A percentile compares a stretch with the other conserved stretches of the same genome.
These are phyloP conservation scores for Norana najaformis DNA, from an alignment of 2,888 invertebrate species.

Conservation along the genomic window DNA sequence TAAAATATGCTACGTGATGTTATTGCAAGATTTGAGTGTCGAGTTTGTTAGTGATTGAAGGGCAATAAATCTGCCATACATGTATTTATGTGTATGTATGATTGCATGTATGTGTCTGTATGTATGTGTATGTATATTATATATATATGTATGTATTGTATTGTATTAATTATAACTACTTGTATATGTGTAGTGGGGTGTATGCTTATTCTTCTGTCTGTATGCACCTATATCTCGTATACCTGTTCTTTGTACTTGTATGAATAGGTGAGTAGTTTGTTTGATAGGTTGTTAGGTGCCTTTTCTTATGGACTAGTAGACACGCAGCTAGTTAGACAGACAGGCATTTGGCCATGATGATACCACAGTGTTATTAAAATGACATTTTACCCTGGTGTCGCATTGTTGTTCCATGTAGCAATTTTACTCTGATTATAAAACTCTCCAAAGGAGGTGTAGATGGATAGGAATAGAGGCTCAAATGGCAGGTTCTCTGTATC, in stretches of 20 bases:
- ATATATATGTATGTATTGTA: not conserved
- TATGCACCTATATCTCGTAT: not conserved
- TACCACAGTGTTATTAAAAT: conserved; percentile 3
- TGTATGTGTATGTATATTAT: not conserved
- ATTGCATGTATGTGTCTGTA: not conserved
- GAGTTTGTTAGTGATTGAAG: not conserved
- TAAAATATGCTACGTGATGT: not conserved
- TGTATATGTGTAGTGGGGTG: not conserved
- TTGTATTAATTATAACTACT: not conserved
- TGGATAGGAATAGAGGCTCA: conserved; percentile 7
- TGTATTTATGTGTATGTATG: not conserved
- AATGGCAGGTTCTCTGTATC: conserved; percentile 3
- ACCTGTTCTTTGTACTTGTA: not conserved
- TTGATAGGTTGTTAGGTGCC: not conserved
- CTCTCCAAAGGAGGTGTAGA: not conserved
- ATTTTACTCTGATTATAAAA: conserved; percentile 13
- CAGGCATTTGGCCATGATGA: not conserved
- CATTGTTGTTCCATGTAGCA: not conserved
- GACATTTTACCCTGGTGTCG: conserved; percentile 2
- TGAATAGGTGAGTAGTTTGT: conserved; percentile 13
- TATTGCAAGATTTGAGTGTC: not conserved
- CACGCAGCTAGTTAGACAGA: conserved; percentile 4
- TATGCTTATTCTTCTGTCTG: not conserved
- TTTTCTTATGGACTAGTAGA: not conserved
- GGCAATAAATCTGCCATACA: not conserved